Conservation (phyloP, 2,888 invertebrate genomes). For the Acanthacorydalis orientalis region DNA sequence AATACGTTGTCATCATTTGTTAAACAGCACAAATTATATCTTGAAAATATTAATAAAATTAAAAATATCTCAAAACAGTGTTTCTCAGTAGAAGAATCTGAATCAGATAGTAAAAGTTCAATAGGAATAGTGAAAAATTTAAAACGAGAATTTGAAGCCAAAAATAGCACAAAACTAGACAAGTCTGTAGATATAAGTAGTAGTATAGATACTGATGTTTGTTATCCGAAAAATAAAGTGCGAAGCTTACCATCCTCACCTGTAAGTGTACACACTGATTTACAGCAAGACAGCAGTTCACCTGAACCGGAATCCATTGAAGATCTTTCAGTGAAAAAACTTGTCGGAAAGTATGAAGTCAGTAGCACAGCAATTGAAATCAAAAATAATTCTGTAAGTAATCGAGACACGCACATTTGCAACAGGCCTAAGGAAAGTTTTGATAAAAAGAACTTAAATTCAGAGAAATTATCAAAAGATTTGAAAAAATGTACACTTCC, state of each 20-base stretch:
- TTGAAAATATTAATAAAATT: constrained; percentile 29
- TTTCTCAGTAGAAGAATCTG: constrained; percentile 23
- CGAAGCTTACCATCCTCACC: constrained; percentile 45
- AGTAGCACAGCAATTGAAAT: constrained; percentile 4
- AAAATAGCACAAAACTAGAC: constrained; percentile 29
- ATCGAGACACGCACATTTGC: constrained; percentile 4
- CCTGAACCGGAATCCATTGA: constrained; percentile 24
- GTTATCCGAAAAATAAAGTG: constrained; percentile 23
- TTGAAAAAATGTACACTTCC: constrained; percentile 16
- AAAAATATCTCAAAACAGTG: constrained; percentile 18
- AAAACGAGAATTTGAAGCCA: constrained; percentile 79
- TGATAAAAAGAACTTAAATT: constrained; percentile 2
- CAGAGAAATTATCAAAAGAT: constrained; percentile 8
- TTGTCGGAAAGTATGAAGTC: constrained; percentile 62
- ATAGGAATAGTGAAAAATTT: constrained; percentile 66
- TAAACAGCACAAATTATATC: constrained; percentile 32
- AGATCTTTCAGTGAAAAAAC: constrained; percentile 53
- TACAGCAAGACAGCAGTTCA: constrained; percentile 14
- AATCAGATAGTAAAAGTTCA: constrained; percentile 18
- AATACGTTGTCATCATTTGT: constrained; percentile 22
- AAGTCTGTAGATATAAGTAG: constrained; percentile 12
- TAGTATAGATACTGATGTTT: constrained; percentile 12
- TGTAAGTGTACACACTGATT: constrained; percentile 34
- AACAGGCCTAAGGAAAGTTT: constrained; percentile 9
- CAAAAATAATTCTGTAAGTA: constrained; percentile 2